A percentile compares a stretch with the other conserved stretches of the same genome.
Conservation (phyloP, 1,140 invertebrate species). For the Brachionus rubens region DNA sequence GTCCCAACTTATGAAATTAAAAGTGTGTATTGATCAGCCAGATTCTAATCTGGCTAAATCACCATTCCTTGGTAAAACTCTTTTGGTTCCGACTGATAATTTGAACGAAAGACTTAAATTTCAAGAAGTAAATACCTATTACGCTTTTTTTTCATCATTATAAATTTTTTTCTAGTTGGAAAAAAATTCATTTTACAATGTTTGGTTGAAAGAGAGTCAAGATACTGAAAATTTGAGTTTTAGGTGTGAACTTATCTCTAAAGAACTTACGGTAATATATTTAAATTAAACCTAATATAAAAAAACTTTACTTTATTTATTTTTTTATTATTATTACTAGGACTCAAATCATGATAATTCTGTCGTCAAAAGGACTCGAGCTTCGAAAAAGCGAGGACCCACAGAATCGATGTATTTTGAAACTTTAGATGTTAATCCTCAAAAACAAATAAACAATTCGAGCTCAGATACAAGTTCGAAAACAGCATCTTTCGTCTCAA, state of each 20-base stretch:
- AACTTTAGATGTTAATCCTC: neutral
- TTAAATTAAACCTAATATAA: neutral
- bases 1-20: too few species aligned
- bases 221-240: neutral
- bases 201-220: neutral
- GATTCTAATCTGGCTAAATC: too few species aligned
- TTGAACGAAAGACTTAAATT: too few species aligned
- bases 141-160: too few species aligned
- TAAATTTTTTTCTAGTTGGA: too few species aligned
- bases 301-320: neutral
- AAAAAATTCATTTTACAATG: too few species aligned
- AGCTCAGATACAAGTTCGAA: too few species aligned
- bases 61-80: too few species aligned
- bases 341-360: neutral
- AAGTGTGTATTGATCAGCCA: too few species aligned
- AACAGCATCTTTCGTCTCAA: neutral
- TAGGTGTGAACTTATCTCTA: constrained; percentile 3
- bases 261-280: neutral
- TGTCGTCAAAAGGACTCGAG: neutral
- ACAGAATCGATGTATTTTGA: constrained; percentile 13
- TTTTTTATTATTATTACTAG: neutral
- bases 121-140: too few species aligned
- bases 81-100: too few species aligned
- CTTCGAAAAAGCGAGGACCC: neutral
- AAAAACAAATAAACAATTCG: constrained; percentile 10